phyloP scores from a whole-genome alignment of 2,113 vertebrate genomes.

The Marmota monax region DNA sequence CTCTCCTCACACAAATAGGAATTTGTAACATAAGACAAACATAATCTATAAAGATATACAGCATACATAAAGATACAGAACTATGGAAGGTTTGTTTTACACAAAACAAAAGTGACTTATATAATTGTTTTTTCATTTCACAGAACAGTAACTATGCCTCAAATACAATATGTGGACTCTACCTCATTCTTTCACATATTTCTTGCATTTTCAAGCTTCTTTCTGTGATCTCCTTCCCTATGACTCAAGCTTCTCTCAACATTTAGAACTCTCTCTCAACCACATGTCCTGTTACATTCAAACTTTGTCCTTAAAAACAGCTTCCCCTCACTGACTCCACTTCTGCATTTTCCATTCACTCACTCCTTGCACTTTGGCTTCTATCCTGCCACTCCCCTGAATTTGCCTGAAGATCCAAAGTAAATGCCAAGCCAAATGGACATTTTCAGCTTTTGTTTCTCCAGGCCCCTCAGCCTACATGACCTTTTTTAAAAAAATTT shows the following conservation, averaged over 20 bases:
- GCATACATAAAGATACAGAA: neutral
- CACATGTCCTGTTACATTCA: neutral
- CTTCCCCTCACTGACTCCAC: neutral
- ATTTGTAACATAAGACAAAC: neutral
- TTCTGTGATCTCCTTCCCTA: neutral
- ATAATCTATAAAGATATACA: neutral
- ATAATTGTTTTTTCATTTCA: neutral
- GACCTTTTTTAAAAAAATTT: neutral
- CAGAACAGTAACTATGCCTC: neutral
- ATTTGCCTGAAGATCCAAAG: neutral
- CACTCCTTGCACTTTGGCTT: neutral
- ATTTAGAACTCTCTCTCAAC: neutral
- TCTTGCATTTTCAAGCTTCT: slow-evolving; percentile 10
- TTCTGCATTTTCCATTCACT: neutral
- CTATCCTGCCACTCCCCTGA: neutral
- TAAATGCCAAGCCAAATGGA: neutral
- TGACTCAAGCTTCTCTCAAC: neutral
- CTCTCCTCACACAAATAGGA: slow-evolving; percentile 7
- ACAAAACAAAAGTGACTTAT: neutral
- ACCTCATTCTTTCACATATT: neutral
- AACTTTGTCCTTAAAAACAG: neutral
- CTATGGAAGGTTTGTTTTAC: neutral
- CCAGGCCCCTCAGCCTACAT: neutral
- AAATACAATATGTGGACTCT: neutral
- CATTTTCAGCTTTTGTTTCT: neutral